phyloP scores from a whole-genome alignment of 2,888 invertebrate species.

The Cephus sareptanus region DNA sequence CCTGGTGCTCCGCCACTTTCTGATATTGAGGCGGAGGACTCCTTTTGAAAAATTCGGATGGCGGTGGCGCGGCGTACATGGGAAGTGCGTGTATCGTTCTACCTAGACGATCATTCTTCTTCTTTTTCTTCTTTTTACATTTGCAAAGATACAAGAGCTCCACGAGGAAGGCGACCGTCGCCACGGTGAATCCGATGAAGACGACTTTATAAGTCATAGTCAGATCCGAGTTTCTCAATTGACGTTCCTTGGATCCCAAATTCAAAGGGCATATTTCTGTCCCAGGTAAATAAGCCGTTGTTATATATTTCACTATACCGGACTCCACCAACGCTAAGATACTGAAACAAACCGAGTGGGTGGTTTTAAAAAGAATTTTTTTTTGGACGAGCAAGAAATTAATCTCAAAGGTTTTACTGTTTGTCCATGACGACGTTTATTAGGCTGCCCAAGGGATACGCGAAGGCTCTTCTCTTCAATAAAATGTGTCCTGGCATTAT shows the following conservation, averaged over 20 bases:
- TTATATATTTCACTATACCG: constrained; percentile 78
- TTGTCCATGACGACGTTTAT: constrained; percentile 71
- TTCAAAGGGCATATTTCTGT: constrained; percentile 85
- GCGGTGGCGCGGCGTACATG: neutral
- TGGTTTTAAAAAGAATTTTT: neutral
- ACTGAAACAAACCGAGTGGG: constrained; percentile 66
- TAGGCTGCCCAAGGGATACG: constrained; percentile 70
- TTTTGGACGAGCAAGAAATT: neutral
- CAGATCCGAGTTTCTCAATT: constrained; percentile 80
- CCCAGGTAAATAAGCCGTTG: constrained; percentile 74
- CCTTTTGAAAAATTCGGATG: constrained; percentile 20
- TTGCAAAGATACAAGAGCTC: constrained; percentile 68
- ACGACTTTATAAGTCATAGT: constrained; percentile 84
- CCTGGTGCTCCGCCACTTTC: constrained; percentile 41
- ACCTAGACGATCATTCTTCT: neutral
- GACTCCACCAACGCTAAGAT: constrained; percentile 77
- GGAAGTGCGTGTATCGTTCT: constrained; percentile 6
- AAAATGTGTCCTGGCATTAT: constrained; percentile 77
- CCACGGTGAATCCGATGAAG: constrained; percentile 75
- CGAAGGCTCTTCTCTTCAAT: constrained; percentile 77
- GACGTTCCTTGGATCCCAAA: constrained; percentile 82
- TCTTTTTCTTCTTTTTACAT: constrained; percentile 12
- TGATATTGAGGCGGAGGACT: constrained; percentile 58
- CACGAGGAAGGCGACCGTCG: constrained; percentile 73
- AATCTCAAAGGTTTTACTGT: constrained; percentile 69